These are phyloP conservation scores for Diadophis punctatus DNA, from an alignment of 2,113 vertebrate genomes.

Conservation along the genomic window DNA sequence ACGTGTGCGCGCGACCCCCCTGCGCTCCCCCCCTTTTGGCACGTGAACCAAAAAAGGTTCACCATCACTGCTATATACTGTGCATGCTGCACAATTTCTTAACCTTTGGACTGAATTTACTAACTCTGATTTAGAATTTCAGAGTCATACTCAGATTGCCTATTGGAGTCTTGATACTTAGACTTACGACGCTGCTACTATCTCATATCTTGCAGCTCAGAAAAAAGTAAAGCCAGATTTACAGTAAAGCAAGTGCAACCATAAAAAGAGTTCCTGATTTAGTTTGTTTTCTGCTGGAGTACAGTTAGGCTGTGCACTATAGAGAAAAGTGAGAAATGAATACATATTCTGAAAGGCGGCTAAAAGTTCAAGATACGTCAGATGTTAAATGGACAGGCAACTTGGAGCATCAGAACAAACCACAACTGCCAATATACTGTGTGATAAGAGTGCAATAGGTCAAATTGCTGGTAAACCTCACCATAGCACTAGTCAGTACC, in stretches of 20 bases:
- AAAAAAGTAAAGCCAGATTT: background rate
- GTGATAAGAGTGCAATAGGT: background rate
- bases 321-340: background rate
- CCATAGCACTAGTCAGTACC: background rate
- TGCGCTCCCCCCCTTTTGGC: no score
- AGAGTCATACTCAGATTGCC: background rate
- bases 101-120: background rate
- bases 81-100: background rate
- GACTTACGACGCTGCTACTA: background rate
- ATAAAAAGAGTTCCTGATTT: background rate
- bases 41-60: no score
- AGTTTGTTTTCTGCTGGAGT: background rate
- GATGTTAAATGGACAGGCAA: background rate
- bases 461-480: background rate
- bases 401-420: background rate
- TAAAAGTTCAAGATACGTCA: background rate
- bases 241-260: background rate
- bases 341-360: background rate
- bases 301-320: background rate
- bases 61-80: background rate
- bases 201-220: background rate
- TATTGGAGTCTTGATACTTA: background rate
- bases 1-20: no score
- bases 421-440: background rate
- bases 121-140: background rate